These are phyloP conservation scores for Rhizomys pruinosus DNA, from an alignment of 2,113 vertebrate species.

Conservation along the genomic window DNA sequence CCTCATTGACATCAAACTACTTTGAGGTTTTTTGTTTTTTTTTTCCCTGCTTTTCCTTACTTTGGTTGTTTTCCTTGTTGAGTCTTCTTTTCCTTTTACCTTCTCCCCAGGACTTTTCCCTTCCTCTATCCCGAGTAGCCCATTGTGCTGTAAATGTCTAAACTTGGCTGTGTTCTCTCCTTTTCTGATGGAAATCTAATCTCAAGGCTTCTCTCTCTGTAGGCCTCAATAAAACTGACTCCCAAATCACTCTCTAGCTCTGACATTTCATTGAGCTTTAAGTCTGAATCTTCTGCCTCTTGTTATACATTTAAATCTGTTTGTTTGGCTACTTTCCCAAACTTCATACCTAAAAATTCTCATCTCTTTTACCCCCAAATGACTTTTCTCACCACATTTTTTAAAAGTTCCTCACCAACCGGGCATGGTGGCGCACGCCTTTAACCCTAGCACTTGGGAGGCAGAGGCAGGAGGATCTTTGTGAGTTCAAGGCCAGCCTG, in stretches of 20 bases:
- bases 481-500: too few relatives aligned
- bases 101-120: background rate
- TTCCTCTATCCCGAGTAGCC: background rate
- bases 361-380: background rate
- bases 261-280: constrained; percentile 15
- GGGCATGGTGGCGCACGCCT: too few relatives aligned
- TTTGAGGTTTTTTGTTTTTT: too few relatives aligned
- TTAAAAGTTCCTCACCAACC: too few relatives aligned
- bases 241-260: background rate
- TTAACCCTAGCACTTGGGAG: too few relatives aligned
- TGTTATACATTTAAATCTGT: background rate
- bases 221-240: background rate
- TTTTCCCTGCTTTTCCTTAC: background rate
- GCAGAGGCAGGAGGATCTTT: too few relatives aligned
- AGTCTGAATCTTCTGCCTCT: background rate
- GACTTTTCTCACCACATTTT: background rate
- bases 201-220: background rate
- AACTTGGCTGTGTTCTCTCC: background rate
- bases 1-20: background rate
- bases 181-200: constrained; percentile 33
- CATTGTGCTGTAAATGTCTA: background rate
- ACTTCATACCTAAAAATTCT: constrained; percentile 21
- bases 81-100: background rate
- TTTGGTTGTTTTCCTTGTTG: background rate
- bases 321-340: constrained; percentile 13